Evolutionary conservation across 1,140 invertebrate species (phyloP), one percentile per base, ranked within the genome.

Genomic region (Notospermus geniculatus): DNA sequence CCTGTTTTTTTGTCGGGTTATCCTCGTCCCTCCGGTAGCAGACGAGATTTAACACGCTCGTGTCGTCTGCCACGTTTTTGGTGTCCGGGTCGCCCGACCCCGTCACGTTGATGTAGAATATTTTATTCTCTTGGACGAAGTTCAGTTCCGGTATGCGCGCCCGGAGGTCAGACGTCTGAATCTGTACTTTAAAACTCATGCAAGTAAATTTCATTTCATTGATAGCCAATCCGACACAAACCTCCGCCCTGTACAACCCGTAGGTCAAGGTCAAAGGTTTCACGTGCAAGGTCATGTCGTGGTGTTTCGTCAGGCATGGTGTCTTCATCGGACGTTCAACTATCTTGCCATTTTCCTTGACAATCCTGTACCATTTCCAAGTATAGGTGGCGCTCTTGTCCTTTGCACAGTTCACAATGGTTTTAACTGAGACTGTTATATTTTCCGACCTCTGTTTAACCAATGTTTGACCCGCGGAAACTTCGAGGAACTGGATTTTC

Each of bases 21-120:
- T 62, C 66, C 22, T 68, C 65, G 58, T 68, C 67, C n/a, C 71
- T 62, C 2, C 65, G 67, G 19, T 68, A 59, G 56, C 70, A 75
- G 32, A 78, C 65, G 11, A 78, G 50, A 56, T 77, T 63, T 27
- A 68, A 23, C n/a, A 27, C 25, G 22, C 22, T 19, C 2, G 19
- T 25, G 19, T 27, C 19, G 25, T 53, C 30, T 17, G 22, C 25
- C 2, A 11, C 17, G 2, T 29, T 11, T 11, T 27, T 36, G 9
- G 77, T 66, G 60, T 80, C 78, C 1, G 78, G 78, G 60, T 80
- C 78, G 36, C 67, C 57, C 1, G 75, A 76, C 22, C 56, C 61
- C 9, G 59, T 60, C 39, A 79, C 67, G 56, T 79, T 69, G 32
- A 78, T 62, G n/a, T 70, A 73, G 4, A 74, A 67, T 9, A 64